Evolutionary conservation across 2,888 invertebrate genomes (phyloP), one percentile per base, ranked within the genome.

Genomic region (Galeopsomyia nigrocyanea): DNA sequence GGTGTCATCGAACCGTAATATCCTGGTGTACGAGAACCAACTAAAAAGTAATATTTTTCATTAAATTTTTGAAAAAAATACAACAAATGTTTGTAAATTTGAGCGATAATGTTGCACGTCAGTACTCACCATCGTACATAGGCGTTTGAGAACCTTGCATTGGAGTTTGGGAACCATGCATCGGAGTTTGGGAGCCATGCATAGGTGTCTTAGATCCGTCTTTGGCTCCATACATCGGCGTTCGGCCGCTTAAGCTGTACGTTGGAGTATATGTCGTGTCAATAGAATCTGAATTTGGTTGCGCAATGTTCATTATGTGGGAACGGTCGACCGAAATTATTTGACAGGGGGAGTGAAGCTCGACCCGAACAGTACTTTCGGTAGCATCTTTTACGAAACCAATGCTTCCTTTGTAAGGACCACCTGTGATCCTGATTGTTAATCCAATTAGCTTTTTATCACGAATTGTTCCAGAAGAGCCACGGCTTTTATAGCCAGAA

Each of bases 151-250:
- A 91, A 69, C 95, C 95, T 10, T 74, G 81, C 64, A 71, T 63
- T 0, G 76, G 71, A n/a, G 73, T 71, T 47, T 68, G 68, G 3
- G 68, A 71, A 69, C 95, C 95, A 13, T 74, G 81, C 61, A 71
- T 60, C 0, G 76, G 71, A n/a, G 73, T 71, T 47, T 68, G 68
- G 3, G 68, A 71, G 3, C 61, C 84, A 87, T 95, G 94, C 90
- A 95, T 91, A 16, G 95, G 96, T 22, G 96, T 96, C 85, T 94
- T 93, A 81, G 92, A 91, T 68, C 95, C 95, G 1, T 89, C 89
- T 81, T 90, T 90, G 1, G 7, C 5, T 79, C 91, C 89, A 88
- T 95, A 95, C 78, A 84, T 62, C 85, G 86, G 73, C 2, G 89
- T 89, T 70, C 86, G 82, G 14, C 81, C 22, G 87, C 88, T 46